Conservation (phyloP, 2,113 vertebrate genomes). For the Thalassarche chlororhynchos region DNA sequence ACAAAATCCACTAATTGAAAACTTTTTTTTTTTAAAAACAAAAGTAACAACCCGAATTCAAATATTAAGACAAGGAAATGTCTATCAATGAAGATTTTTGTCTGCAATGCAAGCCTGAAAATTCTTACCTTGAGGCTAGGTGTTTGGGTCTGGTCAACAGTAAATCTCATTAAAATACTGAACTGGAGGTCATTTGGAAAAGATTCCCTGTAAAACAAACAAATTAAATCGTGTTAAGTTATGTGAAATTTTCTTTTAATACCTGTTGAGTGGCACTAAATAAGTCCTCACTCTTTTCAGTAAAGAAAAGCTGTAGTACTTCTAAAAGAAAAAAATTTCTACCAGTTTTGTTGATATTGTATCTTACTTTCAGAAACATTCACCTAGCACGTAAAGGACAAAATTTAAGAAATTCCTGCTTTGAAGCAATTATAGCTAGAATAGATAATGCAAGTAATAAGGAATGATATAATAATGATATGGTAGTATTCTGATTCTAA, state of each 20-base stretch:
- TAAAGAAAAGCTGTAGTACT: neutral
- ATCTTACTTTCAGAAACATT: neutral
- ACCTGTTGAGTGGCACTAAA: neutral
- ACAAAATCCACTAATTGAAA: slow-evolving; percentile 79
- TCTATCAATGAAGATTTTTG: neutral
- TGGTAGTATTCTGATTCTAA: neutral
- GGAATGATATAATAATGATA: neutral
- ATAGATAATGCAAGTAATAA: neutral
- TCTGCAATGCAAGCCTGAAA: neutral
- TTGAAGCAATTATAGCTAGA: neutral
- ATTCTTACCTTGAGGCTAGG: slow-evolving; percentile 92
- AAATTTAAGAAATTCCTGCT: neutral
- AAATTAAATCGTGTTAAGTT: neutral
- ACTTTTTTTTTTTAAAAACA: neutral
- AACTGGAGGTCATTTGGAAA: slow-evolving; percentile 98
- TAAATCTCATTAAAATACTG: slow-evolving; percentile 98
- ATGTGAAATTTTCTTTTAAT: neutral
- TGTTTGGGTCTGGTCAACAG: slow-evolving; percentile 97
- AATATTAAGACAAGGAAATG: neutral
- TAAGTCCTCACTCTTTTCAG: neutral
- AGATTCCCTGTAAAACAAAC: slow-evolving; percentile 83
- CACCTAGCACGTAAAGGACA: neutral
- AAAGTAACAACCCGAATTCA: slow-evolving; percentile 15
- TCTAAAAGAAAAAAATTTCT: neutral
- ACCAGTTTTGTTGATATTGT: neutral